A percentile compares a stretch with the other conserved stretches of the same genome.
Conservation (phyloP, 2,797 vertebrate genomes). For the Sebastiscus albofasciatus region DNA sequence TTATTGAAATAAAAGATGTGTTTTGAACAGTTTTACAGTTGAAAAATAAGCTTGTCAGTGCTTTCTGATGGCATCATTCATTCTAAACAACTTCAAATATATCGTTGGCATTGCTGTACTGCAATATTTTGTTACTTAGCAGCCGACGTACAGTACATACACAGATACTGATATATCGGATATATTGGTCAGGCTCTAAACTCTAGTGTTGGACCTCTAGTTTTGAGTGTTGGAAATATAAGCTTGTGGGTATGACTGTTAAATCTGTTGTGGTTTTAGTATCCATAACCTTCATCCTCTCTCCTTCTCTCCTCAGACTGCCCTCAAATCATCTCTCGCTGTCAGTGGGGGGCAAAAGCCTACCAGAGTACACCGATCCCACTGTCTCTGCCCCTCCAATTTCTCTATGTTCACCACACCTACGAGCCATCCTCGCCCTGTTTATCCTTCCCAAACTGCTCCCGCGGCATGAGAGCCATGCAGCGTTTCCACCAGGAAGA, state of each 20-base stretch:
- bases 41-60: no score
- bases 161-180: no score
- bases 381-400: constrained; percentile 80
- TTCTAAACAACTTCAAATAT: no score
- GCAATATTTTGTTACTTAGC: no score
- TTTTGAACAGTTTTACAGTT: neutral
- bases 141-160: no score
- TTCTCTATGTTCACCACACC: constrained; percentile 91
- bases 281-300: neutral
- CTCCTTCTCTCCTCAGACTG: constrained; percentile 80
- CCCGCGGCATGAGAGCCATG: constrained; percentile 86
- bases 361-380: constrained; percentile 69
- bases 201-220: neutral
- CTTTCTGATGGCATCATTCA: no score
- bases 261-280: neutral
- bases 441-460: constrained; percentile 78
- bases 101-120: no score
- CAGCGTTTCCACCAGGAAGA: constrained; percentile 89
- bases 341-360: constrained; percentile 88
- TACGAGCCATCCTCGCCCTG: constrained; percentile 81
- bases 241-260: neutral
- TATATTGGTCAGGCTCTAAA: neutral
- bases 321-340: constrained; percentile 88
- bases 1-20: neutral
- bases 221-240: neutral